Evolutionary conservation across 2,797 vertebrate genomes (phyloP).

Genomic region (Muraenolepis orangiensis): DNA sequence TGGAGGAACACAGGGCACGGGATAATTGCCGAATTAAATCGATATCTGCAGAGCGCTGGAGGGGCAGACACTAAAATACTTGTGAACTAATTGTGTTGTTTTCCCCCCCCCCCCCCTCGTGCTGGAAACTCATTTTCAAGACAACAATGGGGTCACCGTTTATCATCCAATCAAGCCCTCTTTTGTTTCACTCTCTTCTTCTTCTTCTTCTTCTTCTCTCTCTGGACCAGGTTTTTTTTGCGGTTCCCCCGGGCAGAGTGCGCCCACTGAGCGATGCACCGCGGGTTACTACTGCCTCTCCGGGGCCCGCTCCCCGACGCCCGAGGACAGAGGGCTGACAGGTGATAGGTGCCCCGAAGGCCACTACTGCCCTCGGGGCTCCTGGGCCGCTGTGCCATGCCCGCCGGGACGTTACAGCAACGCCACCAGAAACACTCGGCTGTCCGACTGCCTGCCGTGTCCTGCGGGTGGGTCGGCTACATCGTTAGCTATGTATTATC

Average conservation of each 20-base stretch:
- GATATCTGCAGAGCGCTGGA: background rate
- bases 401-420: conserved; percentile 80
- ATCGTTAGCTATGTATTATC: background rate
- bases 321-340: conserved; percentile 64
- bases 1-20: background rate
- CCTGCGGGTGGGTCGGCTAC: conserved; percentile 63
- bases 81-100: background rate
- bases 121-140: background rate
- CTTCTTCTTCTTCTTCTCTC: background rate
- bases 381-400: conserved; percentile 72
- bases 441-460: conserved; percentile 76
- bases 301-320: conserved; percentile 66
- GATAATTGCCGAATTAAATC: background rate
- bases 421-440: conserved; percentile 64
- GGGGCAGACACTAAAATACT: background rate
- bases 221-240: conserved; percentile 78
- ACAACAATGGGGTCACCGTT: background rate
- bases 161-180: background rate
- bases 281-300: conserved; percentile 78
- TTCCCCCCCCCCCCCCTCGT: too few species aligned
- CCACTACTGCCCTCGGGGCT: conserved; percentile 80
- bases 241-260: conserved; percentile 60
- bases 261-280: conserved; percentile 70
- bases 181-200: background rate
- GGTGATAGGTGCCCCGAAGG: conserved; percentile 78